Evolutionary conservation across 2,888 invertebrate species (phyloP), one percentile per base, ranked within the genome.

Genomic region (Eupithecia subumbrata): DNA sequence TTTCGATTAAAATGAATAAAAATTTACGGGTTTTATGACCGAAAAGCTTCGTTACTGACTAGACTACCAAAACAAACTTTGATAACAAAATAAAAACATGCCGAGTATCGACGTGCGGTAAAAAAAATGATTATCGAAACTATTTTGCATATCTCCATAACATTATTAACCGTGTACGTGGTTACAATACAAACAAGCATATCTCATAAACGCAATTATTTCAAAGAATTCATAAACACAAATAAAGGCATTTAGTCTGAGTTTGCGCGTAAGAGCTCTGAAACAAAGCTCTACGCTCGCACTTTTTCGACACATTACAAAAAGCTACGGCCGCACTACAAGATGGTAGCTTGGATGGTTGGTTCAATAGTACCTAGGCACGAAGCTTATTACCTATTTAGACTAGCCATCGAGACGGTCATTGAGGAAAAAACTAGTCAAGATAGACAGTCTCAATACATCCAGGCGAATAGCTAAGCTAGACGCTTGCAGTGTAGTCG

Each of bases 41-140:
- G 11, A 22, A 45, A 56, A 56, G 52, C 52, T 56, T 25, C 60
- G 22, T 25, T 60, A 52, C 63, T 76, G 76, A 76, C 76, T 76
- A 76, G 76, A 76, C 73, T 74, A 34, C 16, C 64, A 52, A 71
- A 76, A 69, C n/a, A 76, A 69, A 72, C 63, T 64, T 34, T 34
- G 34, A 64, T 64, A 64, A 34, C 18, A 64, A 18, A 34, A n/a
- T 63, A 18, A 34, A 64, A 34, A 34, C 18, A 64, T 56, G 34
- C 3, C 9, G 8, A 1, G 7, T 40, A 40, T 9, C 25, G 5
- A 60, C 52, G 64, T 30, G 16, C 25, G 30, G 66, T 64, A 69
- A 37, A 72, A 71, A 76, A 73, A 68, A 70, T 75, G 64, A 40
- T 7, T 69, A 45, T 52, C 34, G 56, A 66, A 75, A 69, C 14